These are phyloP conservation scores for Sula dactylatra DNA, from an alignment of 2,113 vertebrate genomes.

Conservation along the genomic window DNA sequence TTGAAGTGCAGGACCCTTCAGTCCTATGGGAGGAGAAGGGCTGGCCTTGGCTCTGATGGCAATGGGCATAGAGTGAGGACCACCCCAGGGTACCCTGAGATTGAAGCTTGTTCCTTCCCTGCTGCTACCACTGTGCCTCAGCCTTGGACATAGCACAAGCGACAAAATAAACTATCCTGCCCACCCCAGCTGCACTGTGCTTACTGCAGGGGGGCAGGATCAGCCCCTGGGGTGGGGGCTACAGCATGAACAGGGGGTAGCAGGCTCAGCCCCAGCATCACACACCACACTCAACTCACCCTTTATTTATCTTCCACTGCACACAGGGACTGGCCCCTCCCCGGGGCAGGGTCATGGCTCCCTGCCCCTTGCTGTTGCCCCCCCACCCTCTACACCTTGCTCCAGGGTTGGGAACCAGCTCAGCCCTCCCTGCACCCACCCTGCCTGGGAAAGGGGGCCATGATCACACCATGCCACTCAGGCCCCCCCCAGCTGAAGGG, in stretches of 20 bases:
- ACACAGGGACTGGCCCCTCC: too few species aligned
- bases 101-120: neutral
- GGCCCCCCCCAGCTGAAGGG: fast-evolving
- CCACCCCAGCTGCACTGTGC: neutral
- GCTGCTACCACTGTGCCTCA: slow-evolving; percentile 17
- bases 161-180: slow-evolving; percentile 43
- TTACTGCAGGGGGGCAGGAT: neutral
- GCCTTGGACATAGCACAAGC: slow-evolving; percentile 8
- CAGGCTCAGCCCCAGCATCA: neutral
- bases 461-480: neutral
- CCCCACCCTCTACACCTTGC: too few species aligned
- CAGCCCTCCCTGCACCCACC: too few species aligned
- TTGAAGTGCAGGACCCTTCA: neutral
- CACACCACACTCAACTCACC: neutral
- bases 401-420: neutral
- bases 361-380: neutral
- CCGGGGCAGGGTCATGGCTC: neutral
- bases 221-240: neutral
- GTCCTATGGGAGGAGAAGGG: neutral
- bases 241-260: neutral
- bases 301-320: slow-evolving; percentile 5
- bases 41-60: neutral
- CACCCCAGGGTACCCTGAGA: neutral
- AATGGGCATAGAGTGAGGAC: neutral
- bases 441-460: neutral